Evolutionary conservation across 2,797 vertebrate species (phyloP).

Genomic region (Sebastes minor): DNA sequence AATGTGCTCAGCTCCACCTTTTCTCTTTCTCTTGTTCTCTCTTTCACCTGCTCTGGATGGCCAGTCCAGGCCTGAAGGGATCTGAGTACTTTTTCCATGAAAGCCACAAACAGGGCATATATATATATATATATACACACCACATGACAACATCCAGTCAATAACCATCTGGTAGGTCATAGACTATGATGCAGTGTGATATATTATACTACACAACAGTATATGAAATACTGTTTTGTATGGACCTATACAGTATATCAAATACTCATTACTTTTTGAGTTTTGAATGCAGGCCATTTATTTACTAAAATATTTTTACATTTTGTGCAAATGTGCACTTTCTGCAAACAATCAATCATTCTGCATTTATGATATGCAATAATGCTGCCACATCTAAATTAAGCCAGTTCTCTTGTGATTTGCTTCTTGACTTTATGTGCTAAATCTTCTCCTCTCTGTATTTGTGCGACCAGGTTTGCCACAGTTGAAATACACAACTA

Average conservation of each 20-base stretch:
- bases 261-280: background rate
- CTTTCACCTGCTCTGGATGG: background rate
- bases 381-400: background rate
- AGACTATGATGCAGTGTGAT: background rate
- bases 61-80: background rate
- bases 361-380: background rate
- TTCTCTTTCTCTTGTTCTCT: background rate
- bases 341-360: background rate
- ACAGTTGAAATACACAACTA: background rate
- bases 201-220: background rate
- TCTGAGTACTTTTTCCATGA: background rate
- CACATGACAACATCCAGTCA: background rate
- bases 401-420: background rate
- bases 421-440: background rate
- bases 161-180: background rate
- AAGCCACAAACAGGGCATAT: background rate
- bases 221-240: background rate
- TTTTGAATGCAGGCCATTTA: background rate
- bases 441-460: background rate
- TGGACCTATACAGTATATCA: background rate
- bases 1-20: background rate
- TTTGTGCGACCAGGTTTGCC: background rate
- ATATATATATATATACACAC: background rate
- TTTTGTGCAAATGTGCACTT: background rate
- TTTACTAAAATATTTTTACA: background rate